Evolutionary conservation across 37 sponge, comb jelly and placozoan genomes (phyloP), one percentile per base, ranked within the genome.

Genomic region (Cliona cf. orientalis): DNA sequence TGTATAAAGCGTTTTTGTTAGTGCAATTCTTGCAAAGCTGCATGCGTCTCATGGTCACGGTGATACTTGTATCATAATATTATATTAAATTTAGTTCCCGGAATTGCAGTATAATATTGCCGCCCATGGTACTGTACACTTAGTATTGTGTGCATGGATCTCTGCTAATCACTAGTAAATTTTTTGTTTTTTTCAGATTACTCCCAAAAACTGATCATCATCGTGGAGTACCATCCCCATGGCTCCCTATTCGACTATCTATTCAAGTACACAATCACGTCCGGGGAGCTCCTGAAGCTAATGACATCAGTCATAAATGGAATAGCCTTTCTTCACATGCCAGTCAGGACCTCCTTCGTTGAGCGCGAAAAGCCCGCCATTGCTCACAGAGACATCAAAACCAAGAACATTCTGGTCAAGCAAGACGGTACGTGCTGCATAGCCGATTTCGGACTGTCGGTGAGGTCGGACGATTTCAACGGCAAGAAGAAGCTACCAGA

Each of bases 221-320:
- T 99, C 31, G 89, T 92, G 36, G 93, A 99, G 41, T 99, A 90
- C 79, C 99, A 99, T 53, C 72, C 71, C 22, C 31, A 75, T 41
- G 99, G 99, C 39, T 99, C 99, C 31, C 93, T 99, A 68, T 96
- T 77, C 69, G 95, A 96, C 81, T 92, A 76, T 79, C 89, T 99
- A 37, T 53, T 46, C 22, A 31, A 46, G 14, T 57, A 81, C 46
- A 74, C 44, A 19, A 37, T 94, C 19, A 69, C 58, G 0, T 60
- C 32, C 1, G 42, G 39, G 4, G 31, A 63, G 19, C 44, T 35
- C 73, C 42, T 74, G 11, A 42, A 44, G 19, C 81, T 96, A 39
- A 82, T 92, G 26, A 19, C 46, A 34, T 94, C 99, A 56, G 88
- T 84, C 17, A 82, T 82, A 60, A 85, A 46, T 45, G 99, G 99